These are phyloP conservation scores for Agriopis leucophaearia DNA, from an alignment of 2,888 invertebrate genomes.

Conservation along the genomic window DNA sequence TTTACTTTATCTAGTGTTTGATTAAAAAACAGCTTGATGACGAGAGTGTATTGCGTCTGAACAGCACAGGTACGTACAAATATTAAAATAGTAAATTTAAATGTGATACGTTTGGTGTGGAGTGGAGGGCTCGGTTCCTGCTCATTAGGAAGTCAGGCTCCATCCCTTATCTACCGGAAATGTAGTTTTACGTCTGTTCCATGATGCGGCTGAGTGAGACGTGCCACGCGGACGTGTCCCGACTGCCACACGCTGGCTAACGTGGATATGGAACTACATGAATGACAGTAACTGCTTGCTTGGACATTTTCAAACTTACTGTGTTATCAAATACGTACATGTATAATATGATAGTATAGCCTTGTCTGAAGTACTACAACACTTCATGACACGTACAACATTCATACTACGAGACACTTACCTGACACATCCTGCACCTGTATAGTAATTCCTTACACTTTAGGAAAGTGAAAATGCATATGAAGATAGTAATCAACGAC, in stretches of 20 bases:
- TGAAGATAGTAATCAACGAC: too few relatives aligned
- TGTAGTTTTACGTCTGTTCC: conserved; percentile 35
- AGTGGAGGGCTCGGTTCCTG: conserved; percentile 19
- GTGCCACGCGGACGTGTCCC: conserved; percentile 33
- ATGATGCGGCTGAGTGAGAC: conserved; percentile 28
- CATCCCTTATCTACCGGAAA: conserved; percentile 46
- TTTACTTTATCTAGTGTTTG: too few relatives aligned
- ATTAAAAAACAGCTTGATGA: neutral
- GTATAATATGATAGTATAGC: too few relatives aligned
- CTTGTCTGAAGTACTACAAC: too few relatives aligned
- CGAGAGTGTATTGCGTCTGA: neutral
- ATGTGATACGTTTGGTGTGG: neutral
- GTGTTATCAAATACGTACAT: too few relatives aligned
- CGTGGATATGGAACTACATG: neutral
- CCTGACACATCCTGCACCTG: too few relatives aligned
- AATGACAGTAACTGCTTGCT: conserved; percentile 14
- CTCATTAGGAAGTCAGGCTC: conserved; percentile 42
- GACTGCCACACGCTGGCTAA: conserved; percentile 10
- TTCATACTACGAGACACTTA: too few relatives aligned
- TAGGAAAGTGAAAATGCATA: too few relatives aligned
- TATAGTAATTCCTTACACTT: too few relatives aligned
- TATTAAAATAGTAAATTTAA: neutral
- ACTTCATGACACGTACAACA: too few relatives aligned
- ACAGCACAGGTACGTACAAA: neutral
- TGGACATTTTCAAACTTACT: too few relatives aligned